Percentiles rank a stretch among this genome's conserved stretches.
Conservation (phyloP, 2,888 invertebrate species). For the Salpingus planirostris region DNA sequence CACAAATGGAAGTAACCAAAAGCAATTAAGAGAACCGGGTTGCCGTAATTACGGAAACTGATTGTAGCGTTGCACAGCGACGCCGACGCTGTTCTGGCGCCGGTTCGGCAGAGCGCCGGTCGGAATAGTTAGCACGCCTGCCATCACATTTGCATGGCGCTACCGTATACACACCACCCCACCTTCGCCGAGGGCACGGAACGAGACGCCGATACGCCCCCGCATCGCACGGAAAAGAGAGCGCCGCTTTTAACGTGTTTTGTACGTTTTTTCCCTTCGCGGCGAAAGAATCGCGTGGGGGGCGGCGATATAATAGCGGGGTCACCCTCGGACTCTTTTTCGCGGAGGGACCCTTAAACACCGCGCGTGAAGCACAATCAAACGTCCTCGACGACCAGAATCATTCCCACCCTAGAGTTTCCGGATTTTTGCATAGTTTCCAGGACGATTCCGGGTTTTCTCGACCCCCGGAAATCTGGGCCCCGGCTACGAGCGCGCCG, state of each 20-base stretch:
- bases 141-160: conserved; percentile 44
- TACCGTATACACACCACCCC: conserved; percentile 34
- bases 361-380: too few species aligned
- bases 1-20: conserved; percentile 30
- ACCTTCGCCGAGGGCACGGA: conserved; percentile 28
- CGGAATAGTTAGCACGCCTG: conserved; percentile 43
- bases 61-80: conserved; percentile 40
- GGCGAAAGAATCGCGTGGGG: conserved; percentile 30
- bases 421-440: too few species aligned
- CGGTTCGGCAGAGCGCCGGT: conserved; percentile 39
- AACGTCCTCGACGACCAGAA: too few species aligned
- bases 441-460: too few species aligned
- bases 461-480: too few species aligned
- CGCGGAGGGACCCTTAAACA: too few species aligned
- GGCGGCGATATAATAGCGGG: too few species aligned
- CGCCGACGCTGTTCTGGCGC: conserved; percentile 42
- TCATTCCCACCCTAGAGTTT: too few species aligned
- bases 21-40: conserved; percentile 29
- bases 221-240: conserved; percentile 24
- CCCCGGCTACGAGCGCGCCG: too few species aligned
- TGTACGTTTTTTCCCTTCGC: conserved; percentile 35
- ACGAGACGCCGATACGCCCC: conserved; percentile 24
- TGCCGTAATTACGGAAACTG: conserved; percentile 38
- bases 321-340: too few species aligned
- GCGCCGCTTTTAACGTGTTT: conserved; percentile 30